Percentiles rank a stretch among this genome's conserved stretches.
Conservation (phyloP, 2,888 invertebrate genomes). For the Standfussiana lucernea region DNA sequence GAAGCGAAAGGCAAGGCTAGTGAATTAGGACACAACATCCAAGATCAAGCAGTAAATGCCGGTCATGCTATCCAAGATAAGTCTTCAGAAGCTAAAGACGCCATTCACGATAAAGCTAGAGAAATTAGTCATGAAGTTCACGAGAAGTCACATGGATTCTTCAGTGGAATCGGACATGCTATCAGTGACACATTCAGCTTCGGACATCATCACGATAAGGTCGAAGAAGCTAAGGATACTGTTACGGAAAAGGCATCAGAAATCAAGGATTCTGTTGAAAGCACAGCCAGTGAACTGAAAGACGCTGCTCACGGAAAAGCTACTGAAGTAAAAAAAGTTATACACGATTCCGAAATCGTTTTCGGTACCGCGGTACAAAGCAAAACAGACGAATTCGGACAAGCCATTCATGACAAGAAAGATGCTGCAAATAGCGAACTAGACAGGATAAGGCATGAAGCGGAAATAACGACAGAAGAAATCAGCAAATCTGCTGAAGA, state of each 20-base stretch:
- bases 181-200: conserved; percentile 69
- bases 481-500: conserved; percentile 86
- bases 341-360: conserved; percentile 75
- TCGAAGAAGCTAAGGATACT: conserved; percentile 64
- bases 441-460: conserved; percentile 86
- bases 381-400: conserved; percentile 74
- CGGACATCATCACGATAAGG: conserved; percentile 68
- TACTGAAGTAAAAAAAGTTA: conserved; percentile 66
- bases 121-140: conserved; percentile 61
- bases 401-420: conserved; percentile 76
- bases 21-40: conserved; percentile 51
- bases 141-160: conserved; percentile 66
- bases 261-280: conserved; percentile 65
- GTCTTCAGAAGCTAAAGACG: conserved; percentile 57
- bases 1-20: conserved; percentile 57
- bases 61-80: conserved; percentile 58
- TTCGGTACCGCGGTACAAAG: conserved; percentile 71
- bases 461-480: conserved; percentile 85
- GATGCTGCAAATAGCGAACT: conserved; percentile 81
- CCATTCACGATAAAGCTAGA: conserved; percentile 57
- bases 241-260: conserved; percentile 64
- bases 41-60: conserved; percentile 48
- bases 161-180: conserved; percentile 65
- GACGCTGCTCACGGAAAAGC: conserved; percentile 63
- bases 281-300: conserved; percentile 61